Conservation (phyloP, 2,113 vertebrate species). For the Rhynchomys soricoides region DNA sequence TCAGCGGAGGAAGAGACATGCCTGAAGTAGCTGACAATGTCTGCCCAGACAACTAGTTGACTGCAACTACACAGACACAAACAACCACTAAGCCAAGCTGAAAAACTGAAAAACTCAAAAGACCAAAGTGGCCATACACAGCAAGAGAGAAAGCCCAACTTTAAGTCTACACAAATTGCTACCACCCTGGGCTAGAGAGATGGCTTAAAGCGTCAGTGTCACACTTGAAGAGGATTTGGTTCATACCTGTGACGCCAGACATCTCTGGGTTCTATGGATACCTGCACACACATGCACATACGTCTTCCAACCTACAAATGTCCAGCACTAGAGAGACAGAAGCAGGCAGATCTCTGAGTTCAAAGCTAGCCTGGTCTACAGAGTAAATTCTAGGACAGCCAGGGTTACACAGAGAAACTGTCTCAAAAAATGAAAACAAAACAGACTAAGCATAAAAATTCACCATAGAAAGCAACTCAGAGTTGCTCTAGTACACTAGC, state of each 20-base stretch:
- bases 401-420: background rate
- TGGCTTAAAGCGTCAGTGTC: background rate
- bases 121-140: background rate
- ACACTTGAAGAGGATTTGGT: background rate
- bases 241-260: background rate
- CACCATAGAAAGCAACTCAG: background rate
- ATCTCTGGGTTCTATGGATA: background rate
- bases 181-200: background rate
- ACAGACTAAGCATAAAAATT: background rate
- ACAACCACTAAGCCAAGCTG: background rate
- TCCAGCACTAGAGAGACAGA: background rate
- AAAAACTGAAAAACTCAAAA: constrained; percentile 12
- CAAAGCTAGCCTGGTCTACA: background rate
- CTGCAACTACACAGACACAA: background rate
- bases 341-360: background rate
- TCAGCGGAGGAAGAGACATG: background rate
- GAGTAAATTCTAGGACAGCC: background rate
- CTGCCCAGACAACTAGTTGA: background rate
- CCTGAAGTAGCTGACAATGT: background rate
- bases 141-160: background rate
- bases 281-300: background rate
- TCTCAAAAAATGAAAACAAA: background rate
- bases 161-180: background rate
- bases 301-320: background rate
- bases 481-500: background rate